A percentile compares a stretch with the other conserved stretches of the same genome.
These are phyloP conservation scores for Shargacucullia verbasci DNA, from an alignment of 2,888 invertebrate species.

Conservation along the genomic window DNA sequence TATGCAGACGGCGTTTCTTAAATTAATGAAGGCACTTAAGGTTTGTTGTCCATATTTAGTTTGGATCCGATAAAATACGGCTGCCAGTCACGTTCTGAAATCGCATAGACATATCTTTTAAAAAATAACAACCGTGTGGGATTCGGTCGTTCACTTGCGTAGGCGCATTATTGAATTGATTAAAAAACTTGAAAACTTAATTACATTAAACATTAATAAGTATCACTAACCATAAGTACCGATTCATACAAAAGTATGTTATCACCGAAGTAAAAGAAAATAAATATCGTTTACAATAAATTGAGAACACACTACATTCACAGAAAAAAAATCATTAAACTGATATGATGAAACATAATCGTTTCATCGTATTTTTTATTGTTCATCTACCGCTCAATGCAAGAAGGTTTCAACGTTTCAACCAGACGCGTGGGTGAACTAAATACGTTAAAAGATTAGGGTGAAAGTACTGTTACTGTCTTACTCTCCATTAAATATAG, in stretches of 20 bases:
- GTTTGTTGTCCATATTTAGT: conserved; percentile 20
- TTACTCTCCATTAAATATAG: conserved; percentile 37
- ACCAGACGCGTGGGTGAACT: conserved; percentile 36
- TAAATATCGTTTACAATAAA: conserved; percentile 18
- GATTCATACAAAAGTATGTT: conserved; percentile 5
- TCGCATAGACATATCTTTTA: conserved; percentile 39
- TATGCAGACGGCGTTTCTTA: conserved; percentile 50
- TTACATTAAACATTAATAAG: conserved; percentile 12
- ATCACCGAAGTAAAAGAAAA: conserved; percentile 13
- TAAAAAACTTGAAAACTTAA: conserved; percentile 31
- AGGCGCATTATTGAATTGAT: conserved; percentile 49
- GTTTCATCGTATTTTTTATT: conserved; percentile 30
- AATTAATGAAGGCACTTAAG: conserved; percentile 48
- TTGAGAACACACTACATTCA: conserved; percentile 7
- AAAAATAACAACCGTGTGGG: conserved; percentile 59
- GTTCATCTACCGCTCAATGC: conserved; percentile 20
- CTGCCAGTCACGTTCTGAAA: conserved; percentile 37
- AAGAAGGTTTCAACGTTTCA: conserved; percentile 19
- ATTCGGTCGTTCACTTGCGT: conserved; percentile 63
- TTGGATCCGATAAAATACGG: conserved; percentile 6
- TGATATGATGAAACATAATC: conserved; percentile 30
- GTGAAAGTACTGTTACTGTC: conserved; percentile 28
- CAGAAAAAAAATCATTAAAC: conserved; percentile 24
- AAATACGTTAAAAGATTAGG: conserved; percentile 43
- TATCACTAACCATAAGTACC: conserved; percentile 9